Evolutionary conservation across 2,113 vertebrate genomes (phyloP).

Genomic region (Azemiops feae): DNA sequence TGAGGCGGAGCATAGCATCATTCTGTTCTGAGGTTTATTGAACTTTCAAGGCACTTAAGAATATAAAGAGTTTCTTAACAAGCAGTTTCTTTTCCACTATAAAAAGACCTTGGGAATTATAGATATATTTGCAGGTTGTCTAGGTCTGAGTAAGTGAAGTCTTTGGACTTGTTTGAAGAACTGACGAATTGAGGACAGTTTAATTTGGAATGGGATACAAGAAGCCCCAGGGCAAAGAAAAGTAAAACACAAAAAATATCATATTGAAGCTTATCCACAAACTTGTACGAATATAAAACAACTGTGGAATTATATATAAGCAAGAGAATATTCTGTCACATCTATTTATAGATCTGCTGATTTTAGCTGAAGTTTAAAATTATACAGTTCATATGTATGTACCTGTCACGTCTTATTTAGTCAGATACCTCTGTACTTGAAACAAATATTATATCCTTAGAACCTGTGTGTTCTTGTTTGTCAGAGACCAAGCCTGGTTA

Average conservation of each 20-base stretch:
- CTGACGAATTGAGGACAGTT: not conserved
- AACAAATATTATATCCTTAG: not conserved
- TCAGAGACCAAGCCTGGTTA: not conserved
- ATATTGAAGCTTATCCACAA: not conserved
- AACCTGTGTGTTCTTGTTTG: not conserved
- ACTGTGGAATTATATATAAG: not conserved
- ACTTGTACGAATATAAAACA: not conserved
- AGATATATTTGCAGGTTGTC: not conserved
- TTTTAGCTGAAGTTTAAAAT: not conserved
- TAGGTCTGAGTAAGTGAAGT: not conserved
- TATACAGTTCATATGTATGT: not conserved
- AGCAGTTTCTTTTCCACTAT: not conserved
- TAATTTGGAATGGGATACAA: not conserved
- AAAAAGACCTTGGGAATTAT: not conserved
- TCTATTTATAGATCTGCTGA: conserved; percentile 1
- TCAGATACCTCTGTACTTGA: not conserved
- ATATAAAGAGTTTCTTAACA: not conserved
- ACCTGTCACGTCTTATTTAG: not conserved
- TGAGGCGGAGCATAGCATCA: not conserved
- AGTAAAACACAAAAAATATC: not conserved
- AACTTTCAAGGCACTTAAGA: not conserved
- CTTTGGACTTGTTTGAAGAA: not conserved
- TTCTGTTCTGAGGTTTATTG: not conserved
- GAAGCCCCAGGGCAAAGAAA: not conserved
- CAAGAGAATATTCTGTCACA: conserved; percentile 6